Conservation (phyloP, 2,797 vertebrate species). For the Remorina albescens region DNA sequence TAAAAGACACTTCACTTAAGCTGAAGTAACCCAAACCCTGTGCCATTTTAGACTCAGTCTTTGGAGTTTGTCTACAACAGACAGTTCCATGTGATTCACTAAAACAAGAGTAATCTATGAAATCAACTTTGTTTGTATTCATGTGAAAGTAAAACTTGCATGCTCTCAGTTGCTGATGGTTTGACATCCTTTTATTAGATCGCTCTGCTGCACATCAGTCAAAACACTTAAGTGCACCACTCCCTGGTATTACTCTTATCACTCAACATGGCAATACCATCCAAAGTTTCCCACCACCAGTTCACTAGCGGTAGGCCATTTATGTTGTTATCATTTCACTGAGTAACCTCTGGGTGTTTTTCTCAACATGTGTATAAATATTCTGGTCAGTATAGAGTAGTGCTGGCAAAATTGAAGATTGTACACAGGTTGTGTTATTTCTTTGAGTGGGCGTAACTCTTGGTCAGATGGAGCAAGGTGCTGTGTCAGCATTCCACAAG, state of each 20-base stretch:
- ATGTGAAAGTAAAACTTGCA: slow-evolving; percentile 2
- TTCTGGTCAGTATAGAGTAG: slow-evolving; percentile 23
- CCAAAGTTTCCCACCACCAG: slow-evolving; percentile 14
- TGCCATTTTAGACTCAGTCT: not conserved
- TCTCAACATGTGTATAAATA: slow-evolving; percentile 20
- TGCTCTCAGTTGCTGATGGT: slow-evolving; percentile 14
- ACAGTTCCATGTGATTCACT: not conserved
- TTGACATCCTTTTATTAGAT: slow-evolving; percentile 16
- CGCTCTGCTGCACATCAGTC: slow-evolving; percentile 19
- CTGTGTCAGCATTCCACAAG: slow-evolving; percentile 76
- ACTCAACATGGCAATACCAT: slow-evolving; percentile 4
- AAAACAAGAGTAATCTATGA: not conserved
- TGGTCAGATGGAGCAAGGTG: slow-evolving; percentile 77
- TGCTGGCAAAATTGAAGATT: slow-evolving; percentile 40
- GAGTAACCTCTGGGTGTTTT: not conserved
- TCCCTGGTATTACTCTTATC: slow-evolving; percentile 23
- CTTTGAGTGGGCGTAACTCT: slow-evolving; percentile 58
- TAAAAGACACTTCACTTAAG: not conserved
- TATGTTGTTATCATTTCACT: slow-evolving; percentile 25
- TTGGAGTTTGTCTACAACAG: slow-evolving; percentile 5
- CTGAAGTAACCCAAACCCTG: not conserved
- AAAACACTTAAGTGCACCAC: slow-evolving; percentile 22
- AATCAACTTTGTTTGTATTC: slow-evolving; percentile 11
- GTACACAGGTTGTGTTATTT: slow-evolving; percentile 63
- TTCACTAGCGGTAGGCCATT: slow-evolving; percentile 8